Evolutionary conservation across 2,113 vertebrate genomes (phyloP).

Genomic region (Cricetomys ansorgei): DNA sequence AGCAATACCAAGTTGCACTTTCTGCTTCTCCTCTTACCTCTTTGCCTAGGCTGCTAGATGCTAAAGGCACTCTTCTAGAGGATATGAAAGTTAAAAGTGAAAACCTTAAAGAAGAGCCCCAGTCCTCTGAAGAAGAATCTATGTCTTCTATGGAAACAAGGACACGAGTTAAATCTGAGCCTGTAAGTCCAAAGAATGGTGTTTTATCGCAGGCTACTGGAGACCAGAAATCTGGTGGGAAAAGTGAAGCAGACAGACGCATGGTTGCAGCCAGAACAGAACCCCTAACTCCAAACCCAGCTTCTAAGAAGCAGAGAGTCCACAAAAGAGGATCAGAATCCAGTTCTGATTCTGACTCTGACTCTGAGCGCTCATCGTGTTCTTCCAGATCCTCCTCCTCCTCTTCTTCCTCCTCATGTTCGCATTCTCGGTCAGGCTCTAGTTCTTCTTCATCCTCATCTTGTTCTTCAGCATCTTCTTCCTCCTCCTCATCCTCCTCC

Average conservation of each 20-base stretch:
- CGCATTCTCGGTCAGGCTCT: constrained; percentile 94
- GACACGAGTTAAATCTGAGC: constrained; percentile 86
- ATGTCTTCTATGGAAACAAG: constrained; percentile 87
- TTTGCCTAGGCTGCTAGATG: constrained; percentile 85
- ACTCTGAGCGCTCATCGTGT: constrained; percentile 94
- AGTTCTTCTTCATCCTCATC: constrained; percentile 91
- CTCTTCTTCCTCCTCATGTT: constrained; percentile 95
- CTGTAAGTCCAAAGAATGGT: constrained; percentile 88
- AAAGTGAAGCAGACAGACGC: constrained; percentile 87
- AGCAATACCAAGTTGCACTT: constrained; percentile 88
- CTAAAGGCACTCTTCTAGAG: constrained; percentile 86
- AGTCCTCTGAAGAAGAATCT: constrained; percentile 91
- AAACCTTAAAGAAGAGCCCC: constrained; percentile 91
- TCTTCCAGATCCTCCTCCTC: constrained; percentile 96
- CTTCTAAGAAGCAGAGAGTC: constrained; percentile 93
- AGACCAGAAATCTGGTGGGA: constrained; percentile 89
- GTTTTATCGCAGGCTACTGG: constrained; percentile 85
- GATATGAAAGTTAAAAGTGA: constrained; percentile 86
- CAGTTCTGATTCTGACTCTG: constrained; percentile 94
- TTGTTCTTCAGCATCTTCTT: constrained; percentile 90
- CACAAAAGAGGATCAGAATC: constrained; percentile 90
- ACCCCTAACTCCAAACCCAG: constrained; percentile 95
- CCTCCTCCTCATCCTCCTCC: constrained; percentile 89
- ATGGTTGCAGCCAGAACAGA: constrained; percentile 98
- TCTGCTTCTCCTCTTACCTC: constrained; percentile 90